These are phyloP conservation scores for Platysteira castanea DNA, from an alignment of 2,113 vertebrate species.

Conservation along the genomic window DNA sequence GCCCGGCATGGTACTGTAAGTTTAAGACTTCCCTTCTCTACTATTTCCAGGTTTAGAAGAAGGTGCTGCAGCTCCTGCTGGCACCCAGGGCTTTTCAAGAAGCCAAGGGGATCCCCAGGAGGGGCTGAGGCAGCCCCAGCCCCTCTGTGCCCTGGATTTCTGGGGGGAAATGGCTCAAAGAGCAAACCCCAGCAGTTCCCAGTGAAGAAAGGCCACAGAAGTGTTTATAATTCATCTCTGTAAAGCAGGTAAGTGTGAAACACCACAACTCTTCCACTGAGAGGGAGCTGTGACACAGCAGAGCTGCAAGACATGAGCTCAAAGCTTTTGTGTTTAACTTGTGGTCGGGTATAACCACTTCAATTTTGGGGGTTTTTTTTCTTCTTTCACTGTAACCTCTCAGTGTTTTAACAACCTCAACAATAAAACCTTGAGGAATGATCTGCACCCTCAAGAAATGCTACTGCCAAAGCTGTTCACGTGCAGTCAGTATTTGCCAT, in stretches of 20 bases:
- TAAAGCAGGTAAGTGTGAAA: background rate
- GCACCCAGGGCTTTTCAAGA: accelerated
- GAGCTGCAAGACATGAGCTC: background rate
- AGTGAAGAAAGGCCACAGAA: background rate
- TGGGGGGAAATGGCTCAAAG: background rate
- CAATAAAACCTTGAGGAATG: background rate
- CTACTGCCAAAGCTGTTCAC: background rate
- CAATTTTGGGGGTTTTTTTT: background rate
- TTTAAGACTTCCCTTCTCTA: background rate
- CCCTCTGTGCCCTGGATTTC: background rate
- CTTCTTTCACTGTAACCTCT: background rate
- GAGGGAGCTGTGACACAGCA: background rate
- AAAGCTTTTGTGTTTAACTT: background rate
- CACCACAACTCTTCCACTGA: background rate
- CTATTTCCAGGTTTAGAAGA: background rate
- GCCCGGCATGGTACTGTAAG: background rate
- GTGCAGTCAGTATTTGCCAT: background rate
- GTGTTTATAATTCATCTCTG: background rate
- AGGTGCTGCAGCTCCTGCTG: background rate
- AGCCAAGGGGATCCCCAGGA: background rate
- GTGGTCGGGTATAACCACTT: background rate
- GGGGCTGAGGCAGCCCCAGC: background rate
- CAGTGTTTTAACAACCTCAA: background rate
- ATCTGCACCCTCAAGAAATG: background rate
- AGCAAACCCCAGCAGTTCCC: background rate